Evolutionary conservation across 2,797 vertebrate species (phyloP).

Genomic region (Phyllotis vaccarum): DNA sequence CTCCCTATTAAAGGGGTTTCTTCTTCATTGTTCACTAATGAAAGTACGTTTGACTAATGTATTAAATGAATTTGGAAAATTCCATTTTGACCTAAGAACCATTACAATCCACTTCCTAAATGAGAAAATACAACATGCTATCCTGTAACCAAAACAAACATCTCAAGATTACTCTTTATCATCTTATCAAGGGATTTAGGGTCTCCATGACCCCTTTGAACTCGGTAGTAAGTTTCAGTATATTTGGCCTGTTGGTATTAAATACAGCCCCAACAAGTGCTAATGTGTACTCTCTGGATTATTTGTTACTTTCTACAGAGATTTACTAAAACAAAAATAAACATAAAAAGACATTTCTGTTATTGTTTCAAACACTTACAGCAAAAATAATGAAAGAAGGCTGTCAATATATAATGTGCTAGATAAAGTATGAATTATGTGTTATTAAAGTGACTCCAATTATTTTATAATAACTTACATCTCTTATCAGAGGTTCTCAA

Average conservation of each 20-base stretch:
- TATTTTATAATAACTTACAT: not conserved
- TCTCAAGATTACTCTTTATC: slow-evolving; percentile 64
- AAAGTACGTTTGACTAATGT: slow-evolving; percentile 65
- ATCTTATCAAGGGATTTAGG: slow-evolving; percentile 70
- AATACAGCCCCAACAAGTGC: slow-evolving; percentile 68
- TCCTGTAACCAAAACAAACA: slow-evolving; percentile 76
- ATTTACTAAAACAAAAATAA: not conserved
- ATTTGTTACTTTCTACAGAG: slow-evolving; percentile 65
- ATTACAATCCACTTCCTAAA: slow-evolving; percentile 80
- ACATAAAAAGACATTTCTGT: not conserved
- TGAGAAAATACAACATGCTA: slow-evolving; percentile 74
- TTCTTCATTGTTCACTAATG: slow-evolving; percentile 65
- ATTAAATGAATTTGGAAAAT: slow-evolving; percentile 57
- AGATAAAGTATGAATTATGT: not conserved
- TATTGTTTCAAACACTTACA: not conserved
- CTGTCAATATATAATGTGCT: not conserved
- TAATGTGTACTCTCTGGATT: slow-evolving; percentile 77
- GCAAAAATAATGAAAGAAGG: slow-evolving; percentile 13
- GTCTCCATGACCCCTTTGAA: slow-evolving; percentile 74
- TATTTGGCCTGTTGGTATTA: slow-evolving; percentile 69
- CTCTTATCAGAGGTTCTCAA: not conserved
- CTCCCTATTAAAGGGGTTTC: not conserved
- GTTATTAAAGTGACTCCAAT: not conserved
- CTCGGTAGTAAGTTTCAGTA: slow-evolving; percentile 74
- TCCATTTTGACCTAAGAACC: slow-evolving; percentile 63